phyloP scores from a whole-genome alignment of 1,140 invertebrate genomes.

The Drosophila mojavensis region DNA sequence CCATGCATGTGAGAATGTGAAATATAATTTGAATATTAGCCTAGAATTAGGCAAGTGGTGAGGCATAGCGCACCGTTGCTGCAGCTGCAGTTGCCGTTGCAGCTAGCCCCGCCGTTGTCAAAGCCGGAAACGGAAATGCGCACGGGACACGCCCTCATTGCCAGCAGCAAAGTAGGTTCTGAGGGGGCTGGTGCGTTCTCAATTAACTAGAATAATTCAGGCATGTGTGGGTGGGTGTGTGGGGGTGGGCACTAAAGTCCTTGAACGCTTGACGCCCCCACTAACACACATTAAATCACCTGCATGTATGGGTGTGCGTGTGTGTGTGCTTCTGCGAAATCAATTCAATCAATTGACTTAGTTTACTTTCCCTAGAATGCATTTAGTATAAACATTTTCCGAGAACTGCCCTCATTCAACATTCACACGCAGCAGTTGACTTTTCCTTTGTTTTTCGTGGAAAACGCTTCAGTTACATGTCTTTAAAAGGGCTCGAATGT shows the following conservation, averaged over 20 bases:
- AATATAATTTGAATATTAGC: constrained; percentile 79
- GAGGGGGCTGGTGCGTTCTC: constrained; percentile 8
- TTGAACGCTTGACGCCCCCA: constrained; percentile 29
- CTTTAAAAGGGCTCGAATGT: constrained; percentile 31
- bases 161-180: not conserved
- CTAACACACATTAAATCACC: constrained; percentile 19
- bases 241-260: constrained; percentile 14
- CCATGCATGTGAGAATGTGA: constrained; percentile 38
- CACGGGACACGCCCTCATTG: constrained; percentile 24
- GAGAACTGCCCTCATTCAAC: constrained; percentile 43
- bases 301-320: constrained; percentile 3
- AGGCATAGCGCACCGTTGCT: constrained; percentile 53
- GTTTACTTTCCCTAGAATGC: constrained; percentile 52
- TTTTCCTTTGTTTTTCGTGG: constrained; percentile 36
- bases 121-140: constrained; percentile 55
- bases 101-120: constrained; percentile 15
- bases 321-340: constrained; percentile 43
- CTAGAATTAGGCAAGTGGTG: constrained; percentile 73
- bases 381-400: constrained; percentile 46
- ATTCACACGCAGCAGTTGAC: constrained; percentile 39
- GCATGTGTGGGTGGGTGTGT: not conserved
- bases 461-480: constrained; percentile 36
- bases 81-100: constrained; percentile 1
- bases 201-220: constrained; percentile 48
- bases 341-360: constrained; percentile 58